Evolutionary conservation across 1,140 invertebrate genomes (phyloP).

Genomic region (Idris sp.): DNA sequence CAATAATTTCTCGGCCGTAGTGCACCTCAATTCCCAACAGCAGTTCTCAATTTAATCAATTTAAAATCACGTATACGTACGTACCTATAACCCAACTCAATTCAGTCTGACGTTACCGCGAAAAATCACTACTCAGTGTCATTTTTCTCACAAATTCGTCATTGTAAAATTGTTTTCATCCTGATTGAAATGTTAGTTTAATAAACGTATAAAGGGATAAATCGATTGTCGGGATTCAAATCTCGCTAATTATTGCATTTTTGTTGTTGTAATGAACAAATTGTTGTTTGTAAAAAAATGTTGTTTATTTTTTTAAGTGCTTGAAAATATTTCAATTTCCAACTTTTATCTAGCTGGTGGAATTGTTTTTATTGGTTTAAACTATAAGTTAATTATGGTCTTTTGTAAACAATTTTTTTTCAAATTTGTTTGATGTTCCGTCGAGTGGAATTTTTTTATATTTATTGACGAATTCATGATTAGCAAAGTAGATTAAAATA

Average conservation of each 20-base stretch:
- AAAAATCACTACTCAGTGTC: conserved; percentile 42
- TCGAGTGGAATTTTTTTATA: too few species aligned
- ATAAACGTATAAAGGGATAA: too few species aligned
- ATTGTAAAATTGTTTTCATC: conserved; percentile 41
- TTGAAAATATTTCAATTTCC: conserved; percentile 30
- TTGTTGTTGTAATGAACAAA: too few species aligned
- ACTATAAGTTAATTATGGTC: conserved; percentile 41
- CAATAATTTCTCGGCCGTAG: conserved; percentile 60
- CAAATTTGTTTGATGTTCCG: too few species aligned
- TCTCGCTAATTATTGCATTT: too few species aligned
- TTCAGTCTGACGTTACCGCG: conserved; percentile 42
- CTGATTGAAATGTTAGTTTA: not conserved
- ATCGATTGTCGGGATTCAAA: too few species aligned
- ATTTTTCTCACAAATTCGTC: conserved; percentile 49
- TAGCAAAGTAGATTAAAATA: too few species aligned
- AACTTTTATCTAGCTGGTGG: not conserved
- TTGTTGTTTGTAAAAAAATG: too few species aligned
- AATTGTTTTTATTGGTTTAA: conserved; percentile 11
- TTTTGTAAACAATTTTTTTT: too few species aligned
- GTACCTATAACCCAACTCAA: too few species aligned
- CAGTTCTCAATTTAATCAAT: conserved; percentile 60
- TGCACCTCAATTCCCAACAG: conserved; percentile 55
- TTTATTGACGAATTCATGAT: too few species aligned
- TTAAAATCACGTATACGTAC: conserved; percentile 60
- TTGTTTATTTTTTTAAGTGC: too few species aligned